Base-by-base conservation (phyloP, 1,140 invertebrate genomes). In the Latrodectus geometricus region DNA sequence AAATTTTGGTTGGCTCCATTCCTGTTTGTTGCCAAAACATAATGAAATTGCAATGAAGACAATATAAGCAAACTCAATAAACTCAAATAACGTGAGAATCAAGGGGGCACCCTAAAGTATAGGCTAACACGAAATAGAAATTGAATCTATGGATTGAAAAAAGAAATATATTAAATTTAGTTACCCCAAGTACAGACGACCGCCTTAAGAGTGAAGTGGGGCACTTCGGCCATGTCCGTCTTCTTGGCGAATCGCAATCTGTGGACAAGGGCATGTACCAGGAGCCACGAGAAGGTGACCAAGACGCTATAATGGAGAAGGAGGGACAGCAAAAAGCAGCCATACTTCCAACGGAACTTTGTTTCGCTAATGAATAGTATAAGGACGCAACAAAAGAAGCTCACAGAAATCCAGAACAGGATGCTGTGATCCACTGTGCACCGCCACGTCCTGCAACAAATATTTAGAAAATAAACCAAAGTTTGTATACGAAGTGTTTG, bases 211-310 rank as follows among this genome's bases (percentile, higher is more conserved):
- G 54, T 17, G 52, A 85, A 85, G 35, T 85, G 66, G 9, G 82
- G 82, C 5, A 85, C 54, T 77, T 85, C 82, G 3, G 61, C 56
- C 14, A 85, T 48, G 23, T 85, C 82, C 49, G 82, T 69, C 35
- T 85, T 85, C 61, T 77, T 85, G 15, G 73, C 82, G 52, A 85
- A 85, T 17, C 82, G n/a, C 61, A 85, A 9, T 20, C 66, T 17
- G 54, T 85, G 52, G 56, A 77, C 65, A 0, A 85, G 14, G 20
- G 82, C 73, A 2, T 77, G 82, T 5, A 85, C 82, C 14, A 85
- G 20, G 0, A 85, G 66, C 82, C 82, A 85, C 5, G 35, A 20
- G 5, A 85, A 35, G 4, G 21, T 70, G 5, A 49, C 82, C 8
- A 85, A 9, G 0, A 85, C 52, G 12, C n/a, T 50, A 50, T 85